A percentile compares a stretch with the other conserved stretches of the same genome.
phyloP scores from a whole-genome alignment of 2,113 vertebrate genomes.

The Egretta garzetta region DNA sequence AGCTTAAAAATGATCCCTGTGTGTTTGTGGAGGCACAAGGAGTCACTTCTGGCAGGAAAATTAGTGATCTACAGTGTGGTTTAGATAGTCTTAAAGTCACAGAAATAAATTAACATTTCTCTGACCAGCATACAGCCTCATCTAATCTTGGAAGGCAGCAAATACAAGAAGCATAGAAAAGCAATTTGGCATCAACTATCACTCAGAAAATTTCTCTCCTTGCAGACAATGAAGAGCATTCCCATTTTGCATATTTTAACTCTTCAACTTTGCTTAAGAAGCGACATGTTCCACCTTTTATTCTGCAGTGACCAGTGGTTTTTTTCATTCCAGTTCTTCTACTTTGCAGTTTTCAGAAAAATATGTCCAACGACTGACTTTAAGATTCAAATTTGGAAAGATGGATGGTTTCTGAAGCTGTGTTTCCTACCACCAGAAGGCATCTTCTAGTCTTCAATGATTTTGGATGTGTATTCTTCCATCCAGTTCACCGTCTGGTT shows the following conservation, averaged over 20 bases:
- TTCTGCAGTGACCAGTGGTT: neutral
- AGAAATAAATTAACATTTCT: neutral
- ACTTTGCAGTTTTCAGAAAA: neutral
- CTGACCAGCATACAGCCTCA: neutral
- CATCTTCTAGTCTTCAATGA: neutral
- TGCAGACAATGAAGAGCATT: neutral
- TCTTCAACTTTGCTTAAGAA: neutral
- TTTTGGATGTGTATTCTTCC: neutral
- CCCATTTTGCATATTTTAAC: neutral
- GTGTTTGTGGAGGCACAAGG: neutral
- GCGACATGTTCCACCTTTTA: neutral
- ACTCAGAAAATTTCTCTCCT: neutral
- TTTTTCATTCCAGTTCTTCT: neutral
- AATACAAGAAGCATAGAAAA: neutral
- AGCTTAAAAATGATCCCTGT: neutral
- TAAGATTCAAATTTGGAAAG: neutral
- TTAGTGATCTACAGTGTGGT: neutral
- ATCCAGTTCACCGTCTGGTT: neutral
- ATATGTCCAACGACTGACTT: neutral
- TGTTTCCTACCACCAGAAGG: neutral
- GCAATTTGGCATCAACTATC: neutral
- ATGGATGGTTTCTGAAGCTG: neutral
- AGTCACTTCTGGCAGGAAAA: neutral
- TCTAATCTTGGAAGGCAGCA: neutral
- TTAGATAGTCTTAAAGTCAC: neutral